Conservation (phyloP, 2,113 vertebrate genomes). For the Patagioenas fasciata region DNA sequence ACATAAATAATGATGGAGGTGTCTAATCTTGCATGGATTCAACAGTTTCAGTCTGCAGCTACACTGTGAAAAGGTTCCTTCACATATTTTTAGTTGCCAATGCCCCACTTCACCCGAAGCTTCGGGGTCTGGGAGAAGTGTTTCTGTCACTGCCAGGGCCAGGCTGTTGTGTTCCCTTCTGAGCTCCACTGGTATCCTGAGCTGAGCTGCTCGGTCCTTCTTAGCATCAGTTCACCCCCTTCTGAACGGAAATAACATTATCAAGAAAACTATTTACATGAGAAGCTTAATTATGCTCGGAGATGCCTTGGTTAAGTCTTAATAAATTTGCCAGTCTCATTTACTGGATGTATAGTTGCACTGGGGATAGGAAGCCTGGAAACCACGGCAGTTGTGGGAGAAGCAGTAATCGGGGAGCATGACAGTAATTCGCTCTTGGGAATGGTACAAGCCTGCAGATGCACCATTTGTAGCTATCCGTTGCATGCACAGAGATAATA, state of each 20-base stretch:
- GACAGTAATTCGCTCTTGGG: constrained; percentile 29
- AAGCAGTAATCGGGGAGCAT: not conserved
- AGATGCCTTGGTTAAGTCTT: constrained; percentile 20
- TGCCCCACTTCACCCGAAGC: not conserved
- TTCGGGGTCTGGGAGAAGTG: not conserved
- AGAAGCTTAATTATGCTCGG: constrained; percentile 2
- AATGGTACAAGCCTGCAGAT: not conserved
- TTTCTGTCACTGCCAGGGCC: not conserved
- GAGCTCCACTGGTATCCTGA: not conserved
- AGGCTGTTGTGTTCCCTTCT: not conserved
- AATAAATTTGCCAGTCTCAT: not conserved
- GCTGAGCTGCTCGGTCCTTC: not conserved
- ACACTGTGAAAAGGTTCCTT: not conserved
- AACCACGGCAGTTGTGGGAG: not conserved
- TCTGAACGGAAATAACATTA: not conserved
- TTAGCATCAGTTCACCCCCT: not conserved
- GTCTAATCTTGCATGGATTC: not conserved
- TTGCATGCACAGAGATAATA: constrained; percentile 70
- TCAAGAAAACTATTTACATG: not conserved
- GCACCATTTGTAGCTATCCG: constrained; percentile 62
- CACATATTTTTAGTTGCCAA: not conserved
- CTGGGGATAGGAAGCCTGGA: constrained; percentile 7
- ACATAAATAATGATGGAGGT: not conserved
- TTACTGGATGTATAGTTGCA: not conserved
- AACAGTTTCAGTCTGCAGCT: not conserved